Evolutionary conservation across 2,888 invertebrate species (phyloP).

Genomic region (Hipparchia semele): DNA sequence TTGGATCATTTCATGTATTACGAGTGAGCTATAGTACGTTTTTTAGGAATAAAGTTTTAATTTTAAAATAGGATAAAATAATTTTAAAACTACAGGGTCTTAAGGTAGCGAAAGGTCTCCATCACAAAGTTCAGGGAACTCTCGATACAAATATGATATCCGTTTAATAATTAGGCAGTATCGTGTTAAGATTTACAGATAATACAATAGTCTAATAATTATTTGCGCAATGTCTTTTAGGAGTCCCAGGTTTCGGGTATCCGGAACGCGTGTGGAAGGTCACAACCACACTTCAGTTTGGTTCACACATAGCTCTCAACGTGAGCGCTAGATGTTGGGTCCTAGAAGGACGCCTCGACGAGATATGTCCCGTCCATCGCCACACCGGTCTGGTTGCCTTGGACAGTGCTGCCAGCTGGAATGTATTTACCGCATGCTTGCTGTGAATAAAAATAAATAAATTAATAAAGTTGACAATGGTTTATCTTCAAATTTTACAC

Average conservation of each 20-base stretch:
- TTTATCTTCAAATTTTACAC: constrained; percentile 9
- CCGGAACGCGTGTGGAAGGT: constrained; percentile 7
- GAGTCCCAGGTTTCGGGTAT: constrained; percentile 22
- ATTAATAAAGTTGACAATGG: background rate
- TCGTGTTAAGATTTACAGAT: constrained; percentile 71
- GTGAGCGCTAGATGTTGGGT: constrained; percentile 65
- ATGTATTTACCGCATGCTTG: constrained; percentile 94
- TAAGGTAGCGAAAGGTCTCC: constrained; percentile 35
- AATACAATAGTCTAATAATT: constrained; percentile 69
- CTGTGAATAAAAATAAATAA: constrained; percentile 68
- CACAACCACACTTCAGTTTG: constrained; percentile 28
- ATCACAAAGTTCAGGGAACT: constrained; percentile 44
- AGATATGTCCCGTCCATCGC: constrained; percentile 93
- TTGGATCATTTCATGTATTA: too few species aligned
- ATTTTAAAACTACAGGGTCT: too few species aligned
- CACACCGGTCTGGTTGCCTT: constrained; percentile 90
- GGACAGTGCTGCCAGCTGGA: constrained; percentile 91
- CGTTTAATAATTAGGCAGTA: constrained; percentile 70
- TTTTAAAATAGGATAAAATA: too few species aligned
- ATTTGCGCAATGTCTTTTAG: constrained; percentile 50
- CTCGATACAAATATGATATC: constrained; percentile 65
- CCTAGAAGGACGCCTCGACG: constrained; percentile 92
- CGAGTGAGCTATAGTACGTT: too few species aligned
- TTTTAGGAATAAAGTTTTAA: too few species aligned
- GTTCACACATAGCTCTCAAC: constrained; percentile 72